A percentile compares a stretch with the other conserved stretches of the same genome.
Evolutionary conservation across 2,797 vertebrate species (phyloP).

Genomic region (Sardinella longiceps): DNA sequence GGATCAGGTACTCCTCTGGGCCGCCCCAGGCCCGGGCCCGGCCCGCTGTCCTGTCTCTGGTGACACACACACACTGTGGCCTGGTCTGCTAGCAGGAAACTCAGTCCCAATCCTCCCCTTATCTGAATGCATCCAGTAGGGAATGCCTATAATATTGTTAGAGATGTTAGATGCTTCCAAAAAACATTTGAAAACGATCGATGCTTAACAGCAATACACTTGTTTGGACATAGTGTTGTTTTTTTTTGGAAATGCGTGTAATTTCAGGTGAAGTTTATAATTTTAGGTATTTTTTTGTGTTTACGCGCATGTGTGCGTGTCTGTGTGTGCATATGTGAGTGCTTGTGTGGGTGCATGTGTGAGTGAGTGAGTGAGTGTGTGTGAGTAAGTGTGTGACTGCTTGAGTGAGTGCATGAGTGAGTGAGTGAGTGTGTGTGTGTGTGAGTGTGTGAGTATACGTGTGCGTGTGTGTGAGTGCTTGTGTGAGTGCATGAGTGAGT

Average conservation of each 20-base stretch:
- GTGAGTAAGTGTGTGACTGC: background rate
- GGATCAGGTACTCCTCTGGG: constrained; percentile 81
- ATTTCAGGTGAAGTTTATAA: no score
- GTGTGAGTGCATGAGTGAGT: constrained; percentile 19
- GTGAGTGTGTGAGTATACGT: constrained; percentile 17
- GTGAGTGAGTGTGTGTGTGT: background rate
- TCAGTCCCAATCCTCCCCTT: constrained; percentile 56
- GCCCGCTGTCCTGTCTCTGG: constrained; percentile 44
- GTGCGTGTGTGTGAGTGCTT: constrained; percentile 46
- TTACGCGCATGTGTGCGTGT: no score
- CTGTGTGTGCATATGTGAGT: no score
- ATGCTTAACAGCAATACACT: no score
- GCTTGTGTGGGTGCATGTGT: background rate
- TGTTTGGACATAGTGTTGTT: no score
- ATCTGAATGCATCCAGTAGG: background rate
- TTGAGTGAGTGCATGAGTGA: constrained; percentile 37
- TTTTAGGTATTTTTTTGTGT: no score
- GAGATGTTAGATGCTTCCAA: background rate
- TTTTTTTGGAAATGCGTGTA: no score
- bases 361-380: constrained; percentile 5
- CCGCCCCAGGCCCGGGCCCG: constrained; percentile 9
- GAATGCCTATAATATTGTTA: background rate
- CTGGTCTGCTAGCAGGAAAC: constrained; percentile 77
- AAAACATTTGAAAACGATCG: background rate
- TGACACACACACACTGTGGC: constrained; percentile 54